Percentiles rank a stretch among this genome's conserved stretches.
phyloP scores from a whole-genome alignment of 2,888 invertebrate genomes.

The Drosophila setosimentum region DNA sequence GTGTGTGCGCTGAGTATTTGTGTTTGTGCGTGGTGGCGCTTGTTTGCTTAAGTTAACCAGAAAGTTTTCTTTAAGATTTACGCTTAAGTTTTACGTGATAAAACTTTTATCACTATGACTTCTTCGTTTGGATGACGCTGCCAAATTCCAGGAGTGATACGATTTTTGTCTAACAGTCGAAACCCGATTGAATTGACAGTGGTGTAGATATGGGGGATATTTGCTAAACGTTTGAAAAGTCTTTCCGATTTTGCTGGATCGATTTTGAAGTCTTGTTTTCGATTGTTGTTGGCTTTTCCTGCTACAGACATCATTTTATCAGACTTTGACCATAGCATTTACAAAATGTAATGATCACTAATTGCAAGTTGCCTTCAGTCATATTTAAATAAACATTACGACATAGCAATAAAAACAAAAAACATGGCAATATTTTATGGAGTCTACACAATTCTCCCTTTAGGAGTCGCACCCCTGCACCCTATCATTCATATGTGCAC shows the following conservation, averaged over 20 bases:
- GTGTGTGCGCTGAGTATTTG: constrained; percentile 40
- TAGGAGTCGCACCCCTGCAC: constrained; percentile 24
- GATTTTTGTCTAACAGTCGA: constrained; percentile 50
- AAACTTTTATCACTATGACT: constrained; percentile 80
- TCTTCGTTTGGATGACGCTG: constrained; percentile 47
- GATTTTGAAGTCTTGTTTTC: background rate
- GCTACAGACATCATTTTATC: background rate
- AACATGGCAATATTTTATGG: constrained; percentile 19
- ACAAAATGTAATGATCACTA: too few species aligned
- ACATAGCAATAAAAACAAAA: constrained; percentile 5
- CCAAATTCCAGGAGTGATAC: constrained; percentile 45
- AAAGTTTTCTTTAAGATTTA: constrained; percentile 82
- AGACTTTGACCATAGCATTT: too few species aligned
- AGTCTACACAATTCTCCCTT: constrained; percentile 28
- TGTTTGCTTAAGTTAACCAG: constrained; percentile 78
- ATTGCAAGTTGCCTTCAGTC: background rate
- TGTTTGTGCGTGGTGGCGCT: constrained; percentile 46
- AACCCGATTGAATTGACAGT: constrained; percentile 24
- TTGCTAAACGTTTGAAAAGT: background rate
- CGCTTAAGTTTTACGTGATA: constrained; percentile 81
- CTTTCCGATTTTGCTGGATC: background rate
- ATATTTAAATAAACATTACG: background rate
- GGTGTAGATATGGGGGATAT: constrained; percentile 25
- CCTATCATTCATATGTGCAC: constrained; percentile 27
- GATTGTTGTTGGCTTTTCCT: background rate